Evolutionary conservation across 2,888 invertebrate species (phyloP).

Genomic region (Gymnocheta viridis): DNA sequence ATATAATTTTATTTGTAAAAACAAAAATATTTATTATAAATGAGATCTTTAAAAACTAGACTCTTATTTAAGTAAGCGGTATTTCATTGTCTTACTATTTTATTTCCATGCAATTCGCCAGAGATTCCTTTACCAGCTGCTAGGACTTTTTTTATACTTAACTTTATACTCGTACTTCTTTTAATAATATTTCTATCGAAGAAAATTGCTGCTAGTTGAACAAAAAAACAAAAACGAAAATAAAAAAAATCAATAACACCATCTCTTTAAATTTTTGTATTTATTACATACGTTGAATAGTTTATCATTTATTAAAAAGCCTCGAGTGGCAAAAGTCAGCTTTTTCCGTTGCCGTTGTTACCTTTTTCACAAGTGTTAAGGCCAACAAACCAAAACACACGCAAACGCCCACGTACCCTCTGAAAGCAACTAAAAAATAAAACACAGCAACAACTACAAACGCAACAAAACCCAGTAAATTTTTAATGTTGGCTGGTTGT

Average conservation of each 20-base stretch:
- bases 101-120: neutral
- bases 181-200: neutral
- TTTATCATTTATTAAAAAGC: slow-evolving; percentile 61
- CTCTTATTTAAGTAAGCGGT: neutral
- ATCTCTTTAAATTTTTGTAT: neutral
- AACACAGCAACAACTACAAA: slow-evolving; percentile 11
- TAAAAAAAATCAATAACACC: neutral
- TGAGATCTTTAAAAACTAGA: too few relatives aligned
- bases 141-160: neutral
- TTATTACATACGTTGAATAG: slow-evolving; percentile 45
- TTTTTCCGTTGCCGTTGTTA: slow-evolving; percentile 58
- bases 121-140: neutral
- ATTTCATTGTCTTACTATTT: neutral
- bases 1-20: too few relatives aligned
- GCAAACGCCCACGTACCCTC: neutral
- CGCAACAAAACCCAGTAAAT: slow-evolving; percentile 15
- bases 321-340: slow-evolving; percentile 52
- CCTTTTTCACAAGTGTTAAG: slow-evolving; percentile 53
- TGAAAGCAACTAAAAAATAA: neutral
- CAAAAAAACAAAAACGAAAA: neutral
- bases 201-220: neutral
- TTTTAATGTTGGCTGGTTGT: slow-evolving; percentile 24
- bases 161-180: neutral
- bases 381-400: slow-evolving; percentile 7
- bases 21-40: too few relatives aligned